Conservation (phyloP, 1,140 invertebrate species). For the Aradophagus sp. region DNA sequence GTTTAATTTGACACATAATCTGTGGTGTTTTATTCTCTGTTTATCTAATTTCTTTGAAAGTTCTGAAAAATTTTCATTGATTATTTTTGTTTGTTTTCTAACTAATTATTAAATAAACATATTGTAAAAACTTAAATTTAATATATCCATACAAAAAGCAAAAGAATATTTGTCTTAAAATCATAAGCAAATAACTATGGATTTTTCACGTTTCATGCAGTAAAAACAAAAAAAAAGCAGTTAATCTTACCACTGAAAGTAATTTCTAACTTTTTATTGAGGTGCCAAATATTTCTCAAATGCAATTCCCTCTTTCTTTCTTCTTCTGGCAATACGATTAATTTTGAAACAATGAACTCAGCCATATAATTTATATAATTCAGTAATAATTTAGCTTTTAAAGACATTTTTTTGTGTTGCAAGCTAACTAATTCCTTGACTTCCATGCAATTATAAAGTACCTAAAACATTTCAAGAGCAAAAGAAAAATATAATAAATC, state of each 20-base stretch:
- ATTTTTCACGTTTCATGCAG: no score
- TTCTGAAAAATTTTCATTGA: no score
- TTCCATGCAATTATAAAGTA: slow-evolving; percentile 8
- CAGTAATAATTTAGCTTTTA: slow-evolving; percentile 25
- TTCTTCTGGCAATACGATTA: slow-evolving; percentile 18
- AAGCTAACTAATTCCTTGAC: slow-evolving; percentile 8
- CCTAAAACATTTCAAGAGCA: no score
- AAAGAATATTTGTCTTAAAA: no score
- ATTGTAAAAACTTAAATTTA: no score
- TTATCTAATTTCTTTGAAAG: no score
- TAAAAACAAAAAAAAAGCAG: slow-evolving; percentile 1
- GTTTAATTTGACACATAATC: no score
- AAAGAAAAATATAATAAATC: background rate
- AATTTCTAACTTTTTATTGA: slow-evolving; percentile 14
- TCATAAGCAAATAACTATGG: no score
- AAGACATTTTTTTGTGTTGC: slow-evolving; percentile 5
- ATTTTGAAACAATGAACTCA: slow-evolving; percentile 31
- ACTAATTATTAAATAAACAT: no score
- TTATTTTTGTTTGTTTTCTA: no score
- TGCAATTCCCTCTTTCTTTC: slow-evolving; percentile 26
- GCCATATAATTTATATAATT: slow-evolving; percentile 41
- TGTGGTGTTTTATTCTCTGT: no score
- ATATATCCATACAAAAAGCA: no score
- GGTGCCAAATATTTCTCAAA: slow-evolving; percentile 26
- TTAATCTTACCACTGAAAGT: slow-evolving; percentile 21